These are phyloP conservation scores for Ochotona princeps DNA, from an alignment of 2,113 vertebrate species.

Conservation along the genomic window DNA sequence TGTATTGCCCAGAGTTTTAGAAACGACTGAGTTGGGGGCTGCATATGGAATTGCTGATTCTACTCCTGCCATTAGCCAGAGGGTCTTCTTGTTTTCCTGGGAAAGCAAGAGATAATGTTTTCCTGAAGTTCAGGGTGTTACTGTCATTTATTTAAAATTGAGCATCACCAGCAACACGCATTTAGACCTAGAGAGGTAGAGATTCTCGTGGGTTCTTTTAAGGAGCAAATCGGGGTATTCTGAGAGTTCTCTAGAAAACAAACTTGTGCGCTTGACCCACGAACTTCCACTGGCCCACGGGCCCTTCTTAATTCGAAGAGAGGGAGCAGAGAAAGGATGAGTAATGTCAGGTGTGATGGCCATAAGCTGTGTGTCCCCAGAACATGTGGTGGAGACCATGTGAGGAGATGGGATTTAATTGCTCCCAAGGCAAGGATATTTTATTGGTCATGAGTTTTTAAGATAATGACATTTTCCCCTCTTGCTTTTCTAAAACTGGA, in stretches of 20 bases:
- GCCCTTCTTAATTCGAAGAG: neutral
- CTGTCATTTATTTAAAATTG: neutral
- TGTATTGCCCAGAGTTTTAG: conserved; percentile 14
- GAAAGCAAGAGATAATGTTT: neutral
- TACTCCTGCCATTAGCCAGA: neutral
- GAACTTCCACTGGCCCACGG: neutral
- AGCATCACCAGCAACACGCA: accelerated
- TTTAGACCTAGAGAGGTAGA: neutral
- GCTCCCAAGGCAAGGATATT: neutral
- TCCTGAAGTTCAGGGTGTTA: neutral
- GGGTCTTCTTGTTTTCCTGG: conserved; percentile 1
- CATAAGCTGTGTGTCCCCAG: neutral
- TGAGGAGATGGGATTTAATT: too few relatives aligned
- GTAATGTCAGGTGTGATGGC: too few relatives aligned
- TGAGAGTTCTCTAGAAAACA: neutral
- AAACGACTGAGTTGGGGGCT: neutral
- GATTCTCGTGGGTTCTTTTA: neutral
- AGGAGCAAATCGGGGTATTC: neutral
- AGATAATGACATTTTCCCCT: neutral
- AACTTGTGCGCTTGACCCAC: too few relatives aligned
- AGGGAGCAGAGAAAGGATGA: neutral
- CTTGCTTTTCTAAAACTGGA: neutral
- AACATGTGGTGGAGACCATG: too few relatives aligned
- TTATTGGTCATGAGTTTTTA: neutral
- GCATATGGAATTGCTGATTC: neutral